phyloP scores from a whole-genome alignment of 92 coral and sea anemone species.

The Blastomussa wellsi region DNA sequence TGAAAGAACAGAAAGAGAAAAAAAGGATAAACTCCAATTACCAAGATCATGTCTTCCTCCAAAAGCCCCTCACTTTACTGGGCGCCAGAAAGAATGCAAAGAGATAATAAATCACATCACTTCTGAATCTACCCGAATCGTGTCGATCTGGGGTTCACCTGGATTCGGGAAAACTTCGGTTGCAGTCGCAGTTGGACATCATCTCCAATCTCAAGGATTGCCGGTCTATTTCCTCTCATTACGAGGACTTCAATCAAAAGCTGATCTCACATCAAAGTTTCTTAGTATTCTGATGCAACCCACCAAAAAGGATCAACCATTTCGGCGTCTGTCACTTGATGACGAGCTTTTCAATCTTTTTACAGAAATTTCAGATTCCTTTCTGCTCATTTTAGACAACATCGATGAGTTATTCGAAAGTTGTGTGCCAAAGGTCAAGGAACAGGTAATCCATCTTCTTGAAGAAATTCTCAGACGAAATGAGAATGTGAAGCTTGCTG shows the following conservation, averaged over 20 bases:
- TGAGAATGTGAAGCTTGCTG: neutral
- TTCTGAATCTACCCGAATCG: neutral
- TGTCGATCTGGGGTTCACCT: conserved; percentile 28
- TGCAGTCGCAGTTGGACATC: conserved; percentile 12
- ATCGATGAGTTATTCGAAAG: conserved; percentile 7
- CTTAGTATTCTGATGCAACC: neutral
- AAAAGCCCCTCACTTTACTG: neutral
- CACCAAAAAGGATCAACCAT: neutral
- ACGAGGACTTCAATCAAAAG: conserved; percentile 7
- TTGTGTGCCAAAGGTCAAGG: conserved; percentile 6
- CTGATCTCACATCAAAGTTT: neutral
- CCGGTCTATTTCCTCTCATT: conserved; percentile 7
- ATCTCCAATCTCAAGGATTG: neutral
- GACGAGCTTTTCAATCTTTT: neutral
- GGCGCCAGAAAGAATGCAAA: neutral
- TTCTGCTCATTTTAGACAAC: conserved; percentile 2
- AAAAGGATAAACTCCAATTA: neutral
- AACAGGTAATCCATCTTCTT: conserved; percentile 7
- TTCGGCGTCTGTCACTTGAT: neutral
- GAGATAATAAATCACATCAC: neutral
- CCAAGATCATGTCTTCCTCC: neutral
- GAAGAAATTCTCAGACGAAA: conserved; percentile 23
- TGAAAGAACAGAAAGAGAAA: neutral
- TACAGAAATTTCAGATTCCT: neutral
- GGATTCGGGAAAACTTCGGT: conserved; percentile 30